phyloP scores from a whole-genome alignment of 2,113 vertebrate species.

The Poeciliopsis turrubarensis region DNA sequence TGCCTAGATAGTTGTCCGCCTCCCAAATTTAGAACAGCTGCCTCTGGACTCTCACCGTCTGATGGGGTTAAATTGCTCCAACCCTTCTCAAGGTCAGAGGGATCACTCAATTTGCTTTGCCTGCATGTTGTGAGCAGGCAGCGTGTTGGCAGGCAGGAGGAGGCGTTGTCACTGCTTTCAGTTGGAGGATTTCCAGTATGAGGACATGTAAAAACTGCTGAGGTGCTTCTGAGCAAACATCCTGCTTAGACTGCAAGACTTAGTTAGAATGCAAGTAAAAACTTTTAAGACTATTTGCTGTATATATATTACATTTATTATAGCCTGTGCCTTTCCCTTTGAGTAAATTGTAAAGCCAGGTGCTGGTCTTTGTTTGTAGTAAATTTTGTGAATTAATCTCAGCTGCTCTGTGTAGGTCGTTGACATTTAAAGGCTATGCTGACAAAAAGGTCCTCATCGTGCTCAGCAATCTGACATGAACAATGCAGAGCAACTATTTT shows the following conservation, averaged over 20 bases:
- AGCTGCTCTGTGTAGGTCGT: neutral
- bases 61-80: constrained; percentile 60
- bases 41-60: constrained; percentile 40
- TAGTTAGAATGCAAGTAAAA: neutral
- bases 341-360: neutral
- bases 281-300: neutral
- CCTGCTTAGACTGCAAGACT: neutral
- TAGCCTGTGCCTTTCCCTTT: neutral
- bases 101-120: constrained; percentile 21
- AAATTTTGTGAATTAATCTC: constrained; percentile 23
- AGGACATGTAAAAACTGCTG: neutral
- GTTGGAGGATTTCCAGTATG: constrained; percentile 20
- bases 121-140: constrained; percentile 18
- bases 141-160: constrained; percentile 13
- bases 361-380: constrained; percentile 9
- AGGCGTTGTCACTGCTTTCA: constrained; percentile 12
- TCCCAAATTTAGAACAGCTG: constrained; percentile 57
- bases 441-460: constrained; percentile 22
- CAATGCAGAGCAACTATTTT: constrained; percentile 24
- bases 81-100: constrained; percentile 57
- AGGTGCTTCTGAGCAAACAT: constrained; percentile 11
- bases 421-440: constrained; percentile 58
- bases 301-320: neutral
- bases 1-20: constrained; percentile 24
- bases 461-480: constrained; percentile 35